Conservation (phyloP, 1,140 invertebrate genomes). For the Scaptomyza graminum region DNA sequence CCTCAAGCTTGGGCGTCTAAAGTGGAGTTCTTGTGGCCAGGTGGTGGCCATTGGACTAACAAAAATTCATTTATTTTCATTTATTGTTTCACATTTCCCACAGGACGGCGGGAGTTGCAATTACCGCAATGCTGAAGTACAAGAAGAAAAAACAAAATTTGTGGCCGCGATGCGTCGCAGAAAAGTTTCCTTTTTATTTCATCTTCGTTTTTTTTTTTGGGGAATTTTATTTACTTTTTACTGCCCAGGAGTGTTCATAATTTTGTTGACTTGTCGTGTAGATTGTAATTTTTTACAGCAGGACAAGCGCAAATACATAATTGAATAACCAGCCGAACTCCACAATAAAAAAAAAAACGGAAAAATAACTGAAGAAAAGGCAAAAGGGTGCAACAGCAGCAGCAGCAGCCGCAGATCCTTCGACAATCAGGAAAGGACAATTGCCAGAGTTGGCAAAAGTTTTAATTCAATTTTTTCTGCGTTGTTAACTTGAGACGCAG, state of each 20-base stretch:
- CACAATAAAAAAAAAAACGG: constrained; percentile 14
- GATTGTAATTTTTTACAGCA: constrained; percentile 81
- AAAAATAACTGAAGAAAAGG: constrained; percentile 25
- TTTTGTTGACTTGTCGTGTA: constrained; percentile 83
- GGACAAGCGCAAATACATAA: constrained; percentile 83
- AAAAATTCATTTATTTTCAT: constrained; percentile 84
- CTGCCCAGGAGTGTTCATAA: constrained; percentile 81
- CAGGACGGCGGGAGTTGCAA: constrained; percentile 75
- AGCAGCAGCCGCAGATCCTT: not conserved
- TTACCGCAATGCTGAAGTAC: constrained; percentile 68
- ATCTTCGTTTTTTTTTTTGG: constrained; percentile 19
- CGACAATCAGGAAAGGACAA: not conserved
- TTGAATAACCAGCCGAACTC: constrained; percentile 66
- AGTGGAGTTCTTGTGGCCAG: constrained; percentile 15
- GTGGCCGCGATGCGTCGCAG: constrained; percentile 53
- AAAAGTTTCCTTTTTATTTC: constrained; percentile 41
- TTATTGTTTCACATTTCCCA: constrained; percentile 84
- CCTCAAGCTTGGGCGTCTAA: constrained; percentile 6
- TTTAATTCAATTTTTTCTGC: constrained; percentile 83
- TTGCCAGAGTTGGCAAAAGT: constrained; percentile 49
- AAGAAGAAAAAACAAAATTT: constrained; percentile 39
- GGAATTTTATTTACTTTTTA: constrained; percentile 81
- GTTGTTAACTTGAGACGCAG: constrained; percentile 76
- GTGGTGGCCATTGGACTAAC: constrained; percentile 60
- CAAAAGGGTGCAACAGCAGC: constrained; percentile 48